These are phyloP conservation scores for Pangasius mekongensis DNA, from an alignment of 2,797 vertebrate genomes.

Conservation along the genomic window DNA sequence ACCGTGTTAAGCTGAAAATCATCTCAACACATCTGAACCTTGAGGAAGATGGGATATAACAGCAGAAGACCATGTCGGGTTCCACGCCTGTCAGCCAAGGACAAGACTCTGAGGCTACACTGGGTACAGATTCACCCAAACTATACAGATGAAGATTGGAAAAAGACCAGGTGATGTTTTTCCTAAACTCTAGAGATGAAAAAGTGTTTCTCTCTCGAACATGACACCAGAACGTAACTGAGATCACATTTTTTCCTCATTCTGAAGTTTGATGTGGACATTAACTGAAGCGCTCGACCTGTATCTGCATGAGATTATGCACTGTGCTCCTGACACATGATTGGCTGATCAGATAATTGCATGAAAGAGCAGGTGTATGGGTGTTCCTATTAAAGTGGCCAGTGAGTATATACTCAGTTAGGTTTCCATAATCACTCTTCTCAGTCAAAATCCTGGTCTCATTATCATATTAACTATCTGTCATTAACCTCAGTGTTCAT, in stretches of 20 bases:
- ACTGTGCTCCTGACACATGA: background rate
- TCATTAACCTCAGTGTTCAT: slow-evolving; percentile 56
- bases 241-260: background rate
- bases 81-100: background rate
- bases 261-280: background rate
- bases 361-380: background rate
- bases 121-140: background rate
- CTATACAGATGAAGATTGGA: background rate
- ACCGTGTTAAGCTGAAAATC: background rate
- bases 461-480: slow-evolving; percentile 19
- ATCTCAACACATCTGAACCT: background rate
- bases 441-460: slow-evolving; percentile 54
- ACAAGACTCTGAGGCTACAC: background rate
- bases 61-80: background rate
- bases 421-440: slow-evolving; percentile 38
- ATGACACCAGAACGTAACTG: background rate
- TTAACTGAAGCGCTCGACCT: background rate
- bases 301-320: background rate
- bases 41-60: background rate
- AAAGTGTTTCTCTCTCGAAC: background rate
- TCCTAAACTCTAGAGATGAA: background rate
- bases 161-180: background rate
- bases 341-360: background rate
- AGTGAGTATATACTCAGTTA: background rate
- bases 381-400: slow-evolving; percentile 14